Evolutionary conservation across 2,797 vertebrate species (phyloP).

Genomic region (Enteromius afrohamiltoni): DNA sequence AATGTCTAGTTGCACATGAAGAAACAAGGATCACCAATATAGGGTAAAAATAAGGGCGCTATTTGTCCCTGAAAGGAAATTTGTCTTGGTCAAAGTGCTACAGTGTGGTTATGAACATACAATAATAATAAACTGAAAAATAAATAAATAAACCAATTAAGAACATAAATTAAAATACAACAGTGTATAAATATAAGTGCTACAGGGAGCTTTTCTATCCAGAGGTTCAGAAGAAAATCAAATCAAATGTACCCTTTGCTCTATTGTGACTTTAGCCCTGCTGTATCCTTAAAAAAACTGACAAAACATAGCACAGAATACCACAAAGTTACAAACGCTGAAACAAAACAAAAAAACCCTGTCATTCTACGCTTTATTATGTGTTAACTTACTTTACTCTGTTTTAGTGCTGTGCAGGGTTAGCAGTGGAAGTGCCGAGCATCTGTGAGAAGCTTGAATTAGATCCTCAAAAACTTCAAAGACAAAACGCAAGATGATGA

Average conservation of each 20-base stretch:
- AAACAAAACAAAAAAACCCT: neutral
- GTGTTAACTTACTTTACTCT: neutral
- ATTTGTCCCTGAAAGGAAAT: too few relatives aligned
- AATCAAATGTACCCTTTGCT: neutral
- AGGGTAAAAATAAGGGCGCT: too few relatives aligned
- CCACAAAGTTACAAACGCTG: neutral
- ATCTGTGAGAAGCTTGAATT: slow-evolving; percentile 45
- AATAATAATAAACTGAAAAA: too few relatives aligned
- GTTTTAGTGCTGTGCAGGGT: neutral
- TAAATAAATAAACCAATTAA: too few relatives aligned
- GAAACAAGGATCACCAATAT: too few relatives aligned
- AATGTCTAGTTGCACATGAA: neutral
- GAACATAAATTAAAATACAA: too few relatives aligned
- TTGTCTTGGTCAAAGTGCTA: too few relatives aligned
- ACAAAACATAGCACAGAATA: neutral
- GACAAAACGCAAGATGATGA: slow-evolving; percentile 65
- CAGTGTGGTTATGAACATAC: too few relatives aligned
- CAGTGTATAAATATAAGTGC: too few relatives aligned
- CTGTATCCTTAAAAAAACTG: neutral
- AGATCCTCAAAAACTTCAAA: slow-evolving; percentile 69
- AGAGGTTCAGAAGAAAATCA: neutral
- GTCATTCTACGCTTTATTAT: slow-evolving; percentile 6
- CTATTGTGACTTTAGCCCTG: neutral
- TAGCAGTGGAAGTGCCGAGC: slow-evolving; percentile 47
- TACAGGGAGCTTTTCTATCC: neutral